A percentile compares a stretch with the other conserved stretches of the same genome.
Evolutionary conservation across 2,888 invertebrate genomes (phyloP).

Genomic region (Ophioninae sp.): DNA sequence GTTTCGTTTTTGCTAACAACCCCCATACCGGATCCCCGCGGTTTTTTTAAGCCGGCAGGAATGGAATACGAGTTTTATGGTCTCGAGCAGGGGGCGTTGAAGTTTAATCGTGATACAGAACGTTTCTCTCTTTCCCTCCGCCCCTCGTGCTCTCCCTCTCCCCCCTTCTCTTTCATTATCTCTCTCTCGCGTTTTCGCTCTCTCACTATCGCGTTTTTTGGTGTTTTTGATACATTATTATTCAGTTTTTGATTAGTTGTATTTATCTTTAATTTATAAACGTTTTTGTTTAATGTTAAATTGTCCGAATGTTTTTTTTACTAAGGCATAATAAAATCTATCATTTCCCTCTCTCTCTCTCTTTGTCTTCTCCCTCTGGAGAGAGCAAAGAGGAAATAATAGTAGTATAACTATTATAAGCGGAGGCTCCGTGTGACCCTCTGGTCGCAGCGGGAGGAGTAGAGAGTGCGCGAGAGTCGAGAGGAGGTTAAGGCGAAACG

Average conservation of each 20-base stretch:
- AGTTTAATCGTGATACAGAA: slow-evolving; percentile 48
- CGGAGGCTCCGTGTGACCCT: slow-evolving; percentile 47
- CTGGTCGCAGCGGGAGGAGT: slow-evolving; percentile 24
- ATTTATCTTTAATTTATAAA: too few species aligned
- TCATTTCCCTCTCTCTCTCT: slow-evolving; percentile 22
- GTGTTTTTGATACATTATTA: too few species aligned
- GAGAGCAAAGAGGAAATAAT: slow-evolving; percentile 43
- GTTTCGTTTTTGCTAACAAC: background rate
- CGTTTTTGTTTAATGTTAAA: too few species aligned
- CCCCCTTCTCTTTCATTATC: slow-evolving; percentile 11
- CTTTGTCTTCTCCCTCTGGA: background rate
- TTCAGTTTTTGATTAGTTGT: too few species aligned
- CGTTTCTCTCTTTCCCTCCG: slow-evolving; percentile 11
- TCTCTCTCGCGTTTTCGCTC: too few species aligned
- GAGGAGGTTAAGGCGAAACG: slow-evolving; percentile 34
- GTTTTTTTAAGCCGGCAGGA: slow-evolving; percentile 17
- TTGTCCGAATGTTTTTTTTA: too few species aligned
- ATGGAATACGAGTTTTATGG: slow-evolving; percentile 40
- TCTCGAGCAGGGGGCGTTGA: slow-evolving; percentile 37
- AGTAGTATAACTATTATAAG: slow-evolving; percentile 43
- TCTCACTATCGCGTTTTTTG: too few species aligned
- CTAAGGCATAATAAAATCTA: background rate
- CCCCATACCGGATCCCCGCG: background rate
- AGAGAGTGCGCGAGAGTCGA: slow-evolving; percentile 16
- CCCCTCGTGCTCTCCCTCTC: background rate